phyloP scores from a whole-genome alignment of 2,888 invertebrate genomes.

The Ramazzottius varieornatus region DNA sequence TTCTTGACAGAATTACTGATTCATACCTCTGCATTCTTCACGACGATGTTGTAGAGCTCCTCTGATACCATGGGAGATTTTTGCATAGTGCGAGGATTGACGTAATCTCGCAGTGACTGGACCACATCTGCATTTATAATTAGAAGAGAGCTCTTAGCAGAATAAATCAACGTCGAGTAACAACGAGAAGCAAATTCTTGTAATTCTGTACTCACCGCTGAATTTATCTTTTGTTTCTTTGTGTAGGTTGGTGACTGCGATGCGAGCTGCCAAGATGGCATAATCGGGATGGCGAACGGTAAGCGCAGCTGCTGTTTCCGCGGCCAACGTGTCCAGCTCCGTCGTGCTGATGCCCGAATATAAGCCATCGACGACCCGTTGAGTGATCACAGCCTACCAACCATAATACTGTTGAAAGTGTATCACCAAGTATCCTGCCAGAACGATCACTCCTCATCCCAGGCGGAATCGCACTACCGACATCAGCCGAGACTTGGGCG shows the following conservation, averaged over 20 bases:
- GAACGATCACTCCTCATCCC: no score
- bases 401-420: neutral
- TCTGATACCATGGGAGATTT: conserved; percentile 61
- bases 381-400: conserved; percentile 22
- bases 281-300: conserved; percentile 93
- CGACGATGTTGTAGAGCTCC: conserved; percentile 47
- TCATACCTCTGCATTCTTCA: conserved; percentile 46
- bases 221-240: conserved; percentile 89
- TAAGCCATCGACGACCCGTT: conserved; percentile 70
- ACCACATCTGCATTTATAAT: neutral
- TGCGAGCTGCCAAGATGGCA: conserved; percentile 39
- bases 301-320: conserved; percentile 93
- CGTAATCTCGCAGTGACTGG: conserved; percentile 22
- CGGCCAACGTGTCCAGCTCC: conserved; percentile 85
- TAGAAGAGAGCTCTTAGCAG: no score
- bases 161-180: no score
- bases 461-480: no score
- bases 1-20: no score
- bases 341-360: conserved; percentile 89
- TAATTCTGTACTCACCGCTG: conserved; percentile 23
- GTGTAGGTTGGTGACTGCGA: conserved; percentile 86
- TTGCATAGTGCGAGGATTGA: conserved; percentile 41
- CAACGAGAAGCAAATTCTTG: no score
- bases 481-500: no score
- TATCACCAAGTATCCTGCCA: neutral